These are phyloP conservation scores for Orchestes rusci DNA, from an alignment of 2,888 invertebrate species.

Conservation along the genomic window DNA sequence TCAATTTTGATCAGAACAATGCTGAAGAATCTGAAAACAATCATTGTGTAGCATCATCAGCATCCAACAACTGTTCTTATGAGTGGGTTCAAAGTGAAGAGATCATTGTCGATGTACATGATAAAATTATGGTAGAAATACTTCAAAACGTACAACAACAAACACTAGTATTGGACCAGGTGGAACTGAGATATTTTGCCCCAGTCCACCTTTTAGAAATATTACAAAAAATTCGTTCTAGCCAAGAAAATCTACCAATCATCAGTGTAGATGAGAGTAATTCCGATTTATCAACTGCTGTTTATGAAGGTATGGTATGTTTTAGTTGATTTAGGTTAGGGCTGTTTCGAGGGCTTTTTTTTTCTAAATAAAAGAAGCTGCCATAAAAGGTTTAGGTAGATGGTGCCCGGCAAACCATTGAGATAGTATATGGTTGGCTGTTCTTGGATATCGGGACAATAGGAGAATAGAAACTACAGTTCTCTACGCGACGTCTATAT, in stretches of 20 bases:
- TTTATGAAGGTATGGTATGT: slow-evolving; percentile 74
- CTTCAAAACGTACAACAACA: slow-evolving; percentile 20
- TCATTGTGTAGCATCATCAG: too few relatives aligned
- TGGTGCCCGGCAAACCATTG: too few relatives aligned
- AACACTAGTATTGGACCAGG: slow-evolving; percentile 13
- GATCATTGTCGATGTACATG: slow-evolving; percentile 12
- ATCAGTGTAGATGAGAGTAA: slow-evolving; percentile 56
- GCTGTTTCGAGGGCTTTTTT: too few relatives aligned
- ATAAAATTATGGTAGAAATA: slow-evolving; percentile 20
- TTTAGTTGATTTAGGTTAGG: too few relatives aligned
- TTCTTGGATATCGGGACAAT: too few relatives aligned
- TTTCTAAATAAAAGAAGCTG: too few relatives aligned
- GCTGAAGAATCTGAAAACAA: slow-evolving; percentile 1
- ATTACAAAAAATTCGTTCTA: too few relatives aligned
- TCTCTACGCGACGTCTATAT: too few relatives aligned
- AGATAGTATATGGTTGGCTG: too few relatives aligned
- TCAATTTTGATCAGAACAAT: slow-evolving; percentile 3
- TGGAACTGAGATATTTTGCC: slow-evolving; percentile 47
- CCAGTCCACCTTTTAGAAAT: slow-evolving; percentile 40
- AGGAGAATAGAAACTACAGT: too few relatives aligned
- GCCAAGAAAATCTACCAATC: slow-evolving; percentile 38
- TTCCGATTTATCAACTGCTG: slow-evolving; percentile 66
- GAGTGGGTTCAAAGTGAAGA: slow-evolving; percentile 25
- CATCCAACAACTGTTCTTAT: too few relatives aligned
- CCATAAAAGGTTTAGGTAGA: too few relatives aligned